Conservation (phyloP, 2,113 vertebrate genomes). For the Pedetes capensis region DNA sequence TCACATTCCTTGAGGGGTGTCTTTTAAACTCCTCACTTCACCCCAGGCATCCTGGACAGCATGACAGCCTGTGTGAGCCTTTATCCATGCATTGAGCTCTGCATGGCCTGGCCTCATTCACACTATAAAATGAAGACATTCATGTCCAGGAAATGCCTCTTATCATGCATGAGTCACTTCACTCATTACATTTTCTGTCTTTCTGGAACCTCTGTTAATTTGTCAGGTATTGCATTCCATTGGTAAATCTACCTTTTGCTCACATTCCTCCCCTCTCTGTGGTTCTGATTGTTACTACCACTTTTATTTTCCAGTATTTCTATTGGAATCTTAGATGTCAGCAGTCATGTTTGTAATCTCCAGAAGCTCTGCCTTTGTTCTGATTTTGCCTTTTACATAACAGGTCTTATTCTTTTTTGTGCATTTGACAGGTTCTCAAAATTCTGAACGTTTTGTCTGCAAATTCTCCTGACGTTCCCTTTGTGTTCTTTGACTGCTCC, state of each 20-base stretch:
- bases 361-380: neutral
- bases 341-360: neutral
- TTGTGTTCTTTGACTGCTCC: neutral
- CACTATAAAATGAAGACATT: neutral
- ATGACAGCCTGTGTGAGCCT: neutral
- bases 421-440: neutral
- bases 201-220: neutral
- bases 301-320: neutral
- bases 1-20: neutral
- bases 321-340: neutral
- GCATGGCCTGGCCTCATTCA: fast-evolving
- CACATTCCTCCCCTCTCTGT: neutral
- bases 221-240: neutral
- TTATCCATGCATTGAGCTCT: neutral
- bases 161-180: fast-evolving
- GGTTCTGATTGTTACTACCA: neutral
- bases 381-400: neutral
- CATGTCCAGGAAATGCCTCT: neutral
- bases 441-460: neutral
- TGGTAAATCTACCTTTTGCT: neutral
- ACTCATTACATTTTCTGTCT: neutral
- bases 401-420: neutral
- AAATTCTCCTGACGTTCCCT: neutral
- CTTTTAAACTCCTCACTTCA: neutral
- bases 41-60: neutral